These are phyloP conservation scores for Microplitis manilae DNA, from an alignment of 2,888 invertebrate genomes.

Conservation along the genomic window DNA sequence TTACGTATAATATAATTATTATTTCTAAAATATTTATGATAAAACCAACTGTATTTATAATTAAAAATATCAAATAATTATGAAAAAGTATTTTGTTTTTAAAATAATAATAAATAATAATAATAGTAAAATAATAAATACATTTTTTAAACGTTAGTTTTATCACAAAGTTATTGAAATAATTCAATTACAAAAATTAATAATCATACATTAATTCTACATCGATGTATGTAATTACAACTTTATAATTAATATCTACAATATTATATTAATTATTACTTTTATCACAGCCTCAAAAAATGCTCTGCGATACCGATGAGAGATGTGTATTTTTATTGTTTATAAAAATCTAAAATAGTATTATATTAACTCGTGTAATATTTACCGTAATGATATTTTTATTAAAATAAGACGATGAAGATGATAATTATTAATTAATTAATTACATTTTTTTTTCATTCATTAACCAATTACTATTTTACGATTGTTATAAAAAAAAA, in stretches of 20 bases:
- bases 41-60: not conserved
- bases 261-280: slow-evolving; percentile 17
- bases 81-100: not conserved
- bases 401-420: not conserved
- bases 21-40: not conserved
- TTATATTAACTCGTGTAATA: not conserved
- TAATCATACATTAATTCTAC: not conserved
- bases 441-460: not conserved
- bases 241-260: slow-evolving; percentile 8
- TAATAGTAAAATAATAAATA: not conserved
- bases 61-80: not conserved
- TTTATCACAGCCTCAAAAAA: not conserved
- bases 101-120: not conserved
- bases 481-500: not conserved
- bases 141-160: not conserved
- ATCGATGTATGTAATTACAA: not conserved
- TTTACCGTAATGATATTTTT: not conserved
- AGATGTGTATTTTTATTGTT: not conserved
- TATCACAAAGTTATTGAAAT: not conserved
- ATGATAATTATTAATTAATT: not conserved
- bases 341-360: not conserved
- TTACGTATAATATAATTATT: not conserved
- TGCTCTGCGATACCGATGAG: not conserved
- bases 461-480: slow-evolving; percentile 28
- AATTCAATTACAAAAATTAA: not conserved